Conservation (phyloP, 2,888 invertebrate genomes). For the Tetragnatha montana region DNA sequence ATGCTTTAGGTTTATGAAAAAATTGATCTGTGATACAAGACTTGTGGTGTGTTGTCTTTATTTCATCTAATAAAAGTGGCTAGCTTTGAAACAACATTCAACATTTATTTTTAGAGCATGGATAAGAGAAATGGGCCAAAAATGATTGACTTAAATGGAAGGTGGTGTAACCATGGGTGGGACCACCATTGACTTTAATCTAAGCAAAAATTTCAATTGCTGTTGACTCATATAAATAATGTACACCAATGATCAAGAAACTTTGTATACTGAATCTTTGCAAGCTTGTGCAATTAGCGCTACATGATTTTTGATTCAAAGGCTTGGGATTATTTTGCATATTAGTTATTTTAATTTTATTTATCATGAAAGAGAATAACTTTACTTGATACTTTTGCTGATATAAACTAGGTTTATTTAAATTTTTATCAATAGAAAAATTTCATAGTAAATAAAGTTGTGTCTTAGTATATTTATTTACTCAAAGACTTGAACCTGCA, state of each 20-base stretch:
- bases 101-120: not conserved
- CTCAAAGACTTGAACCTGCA: slow-evolving; percentile 35
- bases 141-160: no score
- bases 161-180: no score
- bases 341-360: slow-evolving; percentile 41
- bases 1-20: slow-evolving; percentile 68
- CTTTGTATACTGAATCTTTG: slow-evolving; percentile 48
- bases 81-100: not conserved
- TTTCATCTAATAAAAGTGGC: slow-evolving; percentile 44
- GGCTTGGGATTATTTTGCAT: slow-evolving; percentile 35
- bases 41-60: slow-evolving; percentile 17
- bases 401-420: slow-evolving; percentile 26
- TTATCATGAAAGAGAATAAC: slow-evolving; percentile 10
- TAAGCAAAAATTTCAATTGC: no score
- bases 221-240: not conserved
- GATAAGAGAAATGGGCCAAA: not conserved
- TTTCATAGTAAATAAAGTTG: slow-evolving; percentile 15
- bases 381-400: slow-evolving; percentile 25
- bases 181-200: no score
- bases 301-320: slow-evolving; percentile 38
- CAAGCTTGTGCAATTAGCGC: slow-evolving; percentile 42
- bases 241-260: slow-evolving; percentile 34
- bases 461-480: slow-evolving; percentile 36
- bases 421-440: slow-evolving; percentile 11
- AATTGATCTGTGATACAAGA: slow-evolving; percentile 65